Evolutionary conservation across 2,113 vertebrate genomes (phyloP).

Genomic region (Cranoglanis bouderius): DNA sequence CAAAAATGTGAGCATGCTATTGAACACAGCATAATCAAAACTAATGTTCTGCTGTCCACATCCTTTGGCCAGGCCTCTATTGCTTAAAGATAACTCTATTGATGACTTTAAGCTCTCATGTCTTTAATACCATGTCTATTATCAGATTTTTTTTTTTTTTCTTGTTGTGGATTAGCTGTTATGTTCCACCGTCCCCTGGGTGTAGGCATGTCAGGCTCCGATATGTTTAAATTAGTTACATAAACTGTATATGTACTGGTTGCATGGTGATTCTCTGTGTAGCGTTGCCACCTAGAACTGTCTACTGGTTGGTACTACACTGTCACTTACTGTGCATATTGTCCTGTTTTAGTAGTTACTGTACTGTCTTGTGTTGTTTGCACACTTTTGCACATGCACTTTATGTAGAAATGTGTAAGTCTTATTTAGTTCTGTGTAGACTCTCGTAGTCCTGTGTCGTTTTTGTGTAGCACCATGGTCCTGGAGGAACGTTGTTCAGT

Average conservation of each 20-base stretch:
- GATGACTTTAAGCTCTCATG: not conserved
- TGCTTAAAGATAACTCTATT: not conserved
- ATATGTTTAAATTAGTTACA: not conserved
- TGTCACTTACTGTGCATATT: too few relatives aligned
- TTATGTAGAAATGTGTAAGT: too few relatives aligned
- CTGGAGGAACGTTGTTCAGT: too few relatives aligned
- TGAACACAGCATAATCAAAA: not conserved
- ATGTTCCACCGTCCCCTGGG: not conserved
- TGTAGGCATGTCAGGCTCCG: not conserved
- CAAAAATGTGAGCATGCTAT: not conserved
- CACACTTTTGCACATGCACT: too few relatives aligned
- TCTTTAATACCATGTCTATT: not conserved
- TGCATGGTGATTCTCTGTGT: not conserved
- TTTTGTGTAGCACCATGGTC: too few relatives aligned
- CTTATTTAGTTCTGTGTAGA: too few relatives aligned
- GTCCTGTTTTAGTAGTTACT: too few relatives aligned
- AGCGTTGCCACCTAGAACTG: not conserved
- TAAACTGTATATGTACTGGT: not conserved
- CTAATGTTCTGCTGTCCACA: not conserved
- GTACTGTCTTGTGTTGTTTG: too few relatives aligned
- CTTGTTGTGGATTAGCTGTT: not conserved
- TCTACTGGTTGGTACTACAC: too few relatives aligned
- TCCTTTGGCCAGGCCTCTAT: not conserved
- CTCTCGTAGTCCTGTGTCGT: too few relatives aligned
- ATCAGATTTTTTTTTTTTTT: not conserved